Evolutionary conservation across 2,797 vertebrate species (phyloP).

Genomic region (Rhincodon typus): DNA sequence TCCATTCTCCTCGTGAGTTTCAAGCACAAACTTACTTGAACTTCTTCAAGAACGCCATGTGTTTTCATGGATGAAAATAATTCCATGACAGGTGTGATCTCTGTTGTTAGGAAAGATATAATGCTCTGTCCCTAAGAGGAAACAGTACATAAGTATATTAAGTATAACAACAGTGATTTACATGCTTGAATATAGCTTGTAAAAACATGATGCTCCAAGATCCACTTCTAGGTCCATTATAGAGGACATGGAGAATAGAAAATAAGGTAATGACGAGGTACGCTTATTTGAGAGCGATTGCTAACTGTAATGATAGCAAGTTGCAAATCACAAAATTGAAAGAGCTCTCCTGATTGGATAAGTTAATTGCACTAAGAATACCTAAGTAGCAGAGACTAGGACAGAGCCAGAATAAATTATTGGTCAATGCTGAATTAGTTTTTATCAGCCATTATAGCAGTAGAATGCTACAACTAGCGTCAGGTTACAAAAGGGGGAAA

Average conservation of each 20-base stretch:
- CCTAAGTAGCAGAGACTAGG: neutral
- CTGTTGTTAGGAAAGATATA: slow-evolving; percentile 84
- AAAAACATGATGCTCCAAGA: neutral
- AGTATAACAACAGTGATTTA: neutral
- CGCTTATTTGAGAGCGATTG: neutral
- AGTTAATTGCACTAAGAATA: neutral
- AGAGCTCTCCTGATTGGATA: neutral
- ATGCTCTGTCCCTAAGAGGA: slow-evolving; percentile 81
- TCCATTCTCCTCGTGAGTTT: neutral
- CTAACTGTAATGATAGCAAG: neutral
- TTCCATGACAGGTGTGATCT: slow-evolving; percentile 92
- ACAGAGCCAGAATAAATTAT: neutral
- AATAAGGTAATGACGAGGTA: neutral
- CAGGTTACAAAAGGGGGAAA: neutral
- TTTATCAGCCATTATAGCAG: neutral
- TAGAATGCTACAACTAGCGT: neutral
- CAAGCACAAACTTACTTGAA: slow-evolving; percentile 70
- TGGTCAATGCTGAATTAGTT: neutral
- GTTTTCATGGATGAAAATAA: slow-evolving; percentile 94
- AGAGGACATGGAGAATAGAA: neutral
- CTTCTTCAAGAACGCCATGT: slow-evolving; percentile 84
- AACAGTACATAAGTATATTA: slow-evolving; percentile 35
- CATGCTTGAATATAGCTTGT: neutral
- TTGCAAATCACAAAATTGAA: neutral
- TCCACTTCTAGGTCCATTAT: neutral